These are phyloP conservation scores for Clarias magur DNA, from an alignment of 2,113 vertebrate species.

Conservation along the genomic window DNA sequence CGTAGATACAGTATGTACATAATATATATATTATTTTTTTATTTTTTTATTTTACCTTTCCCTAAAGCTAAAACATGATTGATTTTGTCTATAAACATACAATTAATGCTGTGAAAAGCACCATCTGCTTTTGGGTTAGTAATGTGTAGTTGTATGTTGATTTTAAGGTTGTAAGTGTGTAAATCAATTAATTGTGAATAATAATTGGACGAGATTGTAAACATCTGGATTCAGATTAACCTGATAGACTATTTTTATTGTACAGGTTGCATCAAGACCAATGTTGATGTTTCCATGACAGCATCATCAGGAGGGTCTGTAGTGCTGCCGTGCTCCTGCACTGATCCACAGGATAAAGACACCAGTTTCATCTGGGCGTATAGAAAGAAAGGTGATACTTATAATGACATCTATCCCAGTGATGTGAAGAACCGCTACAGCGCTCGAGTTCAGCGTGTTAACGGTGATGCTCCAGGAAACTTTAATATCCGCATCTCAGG, in stretches of 20 bases:
- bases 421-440: not conserved
- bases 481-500: not conserved
- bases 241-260: not conserved
- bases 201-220: no score
- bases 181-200: no score
- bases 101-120: no score
- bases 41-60: no score
- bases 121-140: no score
- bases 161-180: no score
- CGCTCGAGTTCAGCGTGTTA: not conserved
- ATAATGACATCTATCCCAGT: not conserved
- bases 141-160: no score
- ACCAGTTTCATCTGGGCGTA: not conserved
- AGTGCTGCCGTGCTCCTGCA: not conserved
- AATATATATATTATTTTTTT: no score
- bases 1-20: no score
- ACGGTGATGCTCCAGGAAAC: not conserved
- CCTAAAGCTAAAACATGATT: no score
- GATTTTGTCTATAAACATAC: no score
- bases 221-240: not conserved
- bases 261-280: not conserved
- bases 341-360: no score
- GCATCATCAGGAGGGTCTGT: not conserved
- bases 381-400: not conserved
- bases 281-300: not conserved